Evolutionary conservation across 1,140 invertebrate species (phyloP), one percentile per base, ranked within the genome.

Genomic region (Mycetomoellerius zeteki): DNA sequence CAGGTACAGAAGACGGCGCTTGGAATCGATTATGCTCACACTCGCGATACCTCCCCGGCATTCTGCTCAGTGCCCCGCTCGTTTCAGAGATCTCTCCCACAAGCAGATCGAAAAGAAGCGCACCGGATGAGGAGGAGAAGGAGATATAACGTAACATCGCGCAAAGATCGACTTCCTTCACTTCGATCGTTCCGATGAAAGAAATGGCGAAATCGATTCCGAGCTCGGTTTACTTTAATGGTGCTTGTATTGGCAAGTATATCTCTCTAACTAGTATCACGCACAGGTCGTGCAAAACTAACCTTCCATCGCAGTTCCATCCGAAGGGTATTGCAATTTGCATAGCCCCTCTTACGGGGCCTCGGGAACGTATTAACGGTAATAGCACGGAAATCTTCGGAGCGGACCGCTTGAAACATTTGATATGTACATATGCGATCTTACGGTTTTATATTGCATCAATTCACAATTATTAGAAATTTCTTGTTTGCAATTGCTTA

Each of bases 191-290:
- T 2, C 69, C 85, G 89, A 81, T 67, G 69, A 89, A 91, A 78
- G 76, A 84, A 84, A 84, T 33, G 52, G 73, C 72, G 60, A 90
- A 91, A 91, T 91, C 90, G 90, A 91, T 91, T 91, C 91, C 62
- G 64, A 50, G 73, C 86, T 89, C 81, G 86, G 88, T 89, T 91
- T 91, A 90, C 90, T 88, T 85, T 92, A 93, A 93, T 93, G 86
- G 90, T 77, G 65, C 81, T 80, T 78, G 86, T 75, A 91, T 92
- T 86, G 69, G 72, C 78, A 87, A 91, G 91, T 86, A 93, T 91
- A 94, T 94, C 93, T 93, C 93, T 92, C 90, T 92, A 93, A 94
- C 91, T 90, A 94, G 90, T 85, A 88, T 88, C 89, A 89, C 91
- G 91, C 90, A 89, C 67, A 90, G 80, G 87, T 86, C 87, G 85